Evolutionary conservation across 2,888 invertebrate genomes (phyloP), one percentile per base, ranked within the genome.

Genomic region (Galerucella nymphaeae): DNA sequence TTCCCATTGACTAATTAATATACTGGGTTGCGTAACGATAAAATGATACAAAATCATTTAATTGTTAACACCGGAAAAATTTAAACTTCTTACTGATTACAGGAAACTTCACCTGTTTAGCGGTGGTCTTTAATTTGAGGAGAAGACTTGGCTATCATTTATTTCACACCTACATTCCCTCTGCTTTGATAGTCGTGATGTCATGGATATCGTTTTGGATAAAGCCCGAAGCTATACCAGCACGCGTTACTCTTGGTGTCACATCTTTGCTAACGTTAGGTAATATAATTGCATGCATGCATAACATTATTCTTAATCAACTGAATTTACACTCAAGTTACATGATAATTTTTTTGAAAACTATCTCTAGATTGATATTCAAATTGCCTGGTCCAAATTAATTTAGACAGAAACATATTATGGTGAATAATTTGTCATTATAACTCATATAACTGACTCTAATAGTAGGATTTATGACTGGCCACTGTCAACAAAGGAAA

Each of bases 201-300:
- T 96, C 96, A 74, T 97, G 96, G 96, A 96, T 97, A 79, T 96
- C 96, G 0, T 97, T 97, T 88, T 97, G 96, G 97, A 96, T 96
- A 82, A 96, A 96, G 82, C 96, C 96, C 0, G 96, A 96, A 86
- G 96, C 96, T 8, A 95, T 95, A 80, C 96, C 96, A 0, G 96
- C 96, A 0, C 89, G 96, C 72, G 95, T 96, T 72, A 96, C 96
- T 0, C 87, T 96, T 18, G 96, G 96, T 63, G 95, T 96, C 30
- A 96, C 95, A 0, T 96, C 96, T 0, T 87, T 96, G 67, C 89
- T 96, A 55, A 96, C 96, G 65, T 88, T 96, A 81, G 94, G 94
- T 93, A 77, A 61, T 50, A 42, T 53, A 50, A 50, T 20, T 38
- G n/a, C 58, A 30, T 30, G 53, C 30, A 50, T 18, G n/a, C 42